Evolutionary conservation across 2,888 invertebrate genomes (phyloP), one percentile per base, ranked within the genome.

Genomic region (Philopedon plagiatum): DNA sequence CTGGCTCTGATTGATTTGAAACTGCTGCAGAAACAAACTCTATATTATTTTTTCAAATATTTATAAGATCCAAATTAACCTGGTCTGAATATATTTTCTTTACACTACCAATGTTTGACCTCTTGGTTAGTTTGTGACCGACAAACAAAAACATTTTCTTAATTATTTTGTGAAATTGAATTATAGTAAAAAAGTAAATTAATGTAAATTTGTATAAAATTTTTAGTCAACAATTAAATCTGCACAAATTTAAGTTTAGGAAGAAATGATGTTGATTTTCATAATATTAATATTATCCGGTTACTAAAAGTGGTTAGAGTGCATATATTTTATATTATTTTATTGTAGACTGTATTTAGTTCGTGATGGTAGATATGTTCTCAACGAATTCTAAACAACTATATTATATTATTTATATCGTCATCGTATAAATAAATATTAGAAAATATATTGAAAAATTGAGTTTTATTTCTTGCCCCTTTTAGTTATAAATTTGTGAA

Each of bases 261-360:
- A 29, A 61, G n/a, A 15, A 49, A 62, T 32, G 51, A 34, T 63
- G 51, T 32, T 63, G 34, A 37, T 51, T 46, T 60, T 60, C 23
- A 7, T 60, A 15, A 39, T 63, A 32, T 63, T 63, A 44, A 32
- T 46, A 46, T 18, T 49, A 60, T 56, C 34, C 32, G 62, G 39
- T 60, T 58, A 60, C 65, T 64, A 51, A 61, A 71, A 64, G 60
- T 58, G 71, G 58, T 64, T 65, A 60, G 18, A 71, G 64, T 64
- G 71, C 64, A 71, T 71, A 71, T 71, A 66, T 66, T 71, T 66
- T 71, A 66, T 65, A 56, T n/a, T n/a, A n/a, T 58, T 71, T 60
- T 51, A 51, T 34, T 67, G 65, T 71, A 71, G 60, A 58, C 57
- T 63, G 70, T 65, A 65, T 60, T 71, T 66, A 66, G 61, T 71